A percentile compares a stretch with the other conserved stretches of the same genome.
Evolutionary conservation across 2,888 invertebrate genomes (phyloP).

Genomic region (Eueremaeus valkanovi): DNA sequence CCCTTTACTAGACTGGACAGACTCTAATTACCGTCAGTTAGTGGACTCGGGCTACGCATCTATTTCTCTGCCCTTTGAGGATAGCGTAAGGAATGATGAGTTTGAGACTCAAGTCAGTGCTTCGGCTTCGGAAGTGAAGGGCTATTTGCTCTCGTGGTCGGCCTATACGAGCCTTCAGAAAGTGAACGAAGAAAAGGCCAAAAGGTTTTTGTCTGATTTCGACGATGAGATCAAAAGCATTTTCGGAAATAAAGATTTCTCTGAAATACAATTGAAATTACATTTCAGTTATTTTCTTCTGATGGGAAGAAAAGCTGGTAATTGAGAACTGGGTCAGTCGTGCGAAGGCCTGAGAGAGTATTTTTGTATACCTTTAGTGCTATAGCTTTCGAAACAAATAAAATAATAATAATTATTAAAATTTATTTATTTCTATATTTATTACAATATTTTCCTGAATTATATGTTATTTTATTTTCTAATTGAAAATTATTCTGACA

Average conservation of each 20-base stretch:
- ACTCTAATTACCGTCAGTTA: constrained; percentile 40
- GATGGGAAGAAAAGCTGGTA: constrained; percentile 33
- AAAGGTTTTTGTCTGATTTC: constrained; percentile 34
- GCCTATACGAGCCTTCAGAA: constrained; percentile 42
- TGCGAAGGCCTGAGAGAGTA: neutral
- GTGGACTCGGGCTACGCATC: constrained; percentile 41
- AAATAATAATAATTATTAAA: too few species aligned
- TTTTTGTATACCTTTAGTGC: too few species aligned
- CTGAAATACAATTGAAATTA: constrained; percentile 38
- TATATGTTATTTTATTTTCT: too few species aligned
- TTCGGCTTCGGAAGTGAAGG: constrained; percentile 40
- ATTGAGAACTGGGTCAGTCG: constrained; percentile 9
- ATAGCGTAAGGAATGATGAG: constrained; percentile 34
- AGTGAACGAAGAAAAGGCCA: constrained; percentile 39
- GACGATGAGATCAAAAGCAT: constrained; percentile 23
- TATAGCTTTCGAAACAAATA: too few species aligned
- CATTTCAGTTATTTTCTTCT: constrained; percentile 42
- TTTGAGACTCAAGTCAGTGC: constrained; percentile 26
- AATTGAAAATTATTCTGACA: too few species aligned
- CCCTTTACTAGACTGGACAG: neutral
- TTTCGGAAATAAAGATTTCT: constrained; percentile 22
- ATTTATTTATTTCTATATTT: too few species aligned
- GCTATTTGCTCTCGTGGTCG: constrained; percentile 45
- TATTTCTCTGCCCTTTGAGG: constrained; percentile 40
- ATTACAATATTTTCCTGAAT: too few species aligned